Evolutionary conservation across 2,888 invertebrate genomes (phyloP).

Genomic region (Anodontia alba): DNA sequence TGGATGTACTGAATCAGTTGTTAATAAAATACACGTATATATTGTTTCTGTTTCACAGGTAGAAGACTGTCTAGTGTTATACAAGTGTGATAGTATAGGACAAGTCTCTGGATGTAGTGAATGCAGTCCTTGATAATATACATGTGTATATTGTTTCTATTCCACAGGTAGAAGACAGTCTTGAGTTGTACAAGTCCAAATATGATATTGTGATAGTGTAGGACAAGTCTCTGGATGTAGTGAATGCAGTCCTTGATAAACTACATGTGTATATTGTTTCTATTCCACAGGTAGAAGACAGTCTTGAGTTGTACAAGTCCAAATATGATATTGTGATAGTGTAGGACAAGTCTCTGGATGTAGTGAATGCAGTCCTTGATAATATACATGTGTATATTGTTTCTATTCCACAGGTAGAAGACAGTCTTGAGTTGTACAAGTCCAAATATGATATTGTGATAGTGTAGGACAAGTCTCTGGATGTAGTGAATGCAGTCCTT

Average conservation of each 20-base stretch:
- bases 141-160: too few species aligned
- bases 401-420: conserved; percentile 82
- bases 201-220: conserved; percentile 96
- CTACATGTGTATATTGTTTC: conserved; percentile 51
- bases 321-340: conserved; percentile 95
- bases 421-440: conserved; percentile 88
- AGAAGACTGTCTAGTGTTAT: conserved; percentile 86
- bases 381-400: conserved; percentile 58
- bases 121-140: too few species aligned
- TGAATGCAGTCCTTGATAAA: conserved; percentile 74
- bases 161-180: conserved; percentile 83
- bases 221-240: conserved; percentile 91
- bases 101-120: too few species aligned
- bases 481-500: conserved; percentile 77
- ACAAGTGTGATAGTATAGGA: conserved; percentile 94
- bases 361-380: conserved; percentile 76
- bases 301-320: conserved; percentile 88
- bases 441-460: conserved; percentile 95
- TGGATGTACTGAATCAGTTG: too few species aligned
- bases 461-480: conserved; percentile 94
- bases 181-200: conserved; percentile 89
- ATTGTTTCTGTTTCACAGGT: conserved; percentile 84
- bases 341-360: conserved; percentile 93
- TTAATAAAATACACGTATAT: too few species aligned
- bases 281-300: conserved; percentile 83